Percentiles rank a stretch among this genome's conserved stretches.
These are phyloP conservation scores for Ciconia stormi DNA, from an alignment of 2,113 vertebrate genomes.

Conservation along the genomic window DNA sequence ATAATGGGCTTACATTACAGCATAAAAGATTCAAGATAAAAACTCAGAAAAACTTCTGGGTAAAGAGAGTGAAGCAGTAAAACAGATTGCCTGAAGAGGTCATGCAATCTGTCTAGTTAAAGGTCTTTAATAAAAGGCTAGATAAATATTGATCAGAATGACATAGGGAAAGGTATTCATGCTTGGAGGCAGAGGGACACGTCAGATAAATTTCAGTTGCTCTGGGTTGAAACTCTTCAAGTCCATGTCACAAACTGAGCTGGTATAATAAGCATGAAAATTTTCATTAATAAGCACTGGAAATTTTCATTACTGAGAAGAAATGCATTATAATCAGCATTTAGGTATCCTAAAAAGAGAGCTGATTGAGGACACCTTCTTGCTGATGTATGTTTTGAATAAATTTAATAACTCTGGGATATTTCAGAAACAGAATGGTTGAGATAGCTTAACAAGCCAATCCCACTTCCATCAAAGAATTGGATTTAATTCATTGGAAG, in stretches of 20 bases:
- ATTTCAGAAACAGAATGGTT: not conserved
- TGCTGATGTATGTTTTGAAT: not conserved
- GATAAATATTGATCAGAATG: constrained; percentile 21
- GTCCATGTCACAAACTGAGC: not conserved
- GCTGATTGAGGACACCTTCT: not conserved
- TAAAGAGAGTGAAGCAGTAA: not conserved
- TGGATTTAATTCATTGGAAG: not conserved
- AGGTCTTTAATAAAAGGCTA: not conserved
- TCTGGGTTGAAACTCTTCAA: not conserved
- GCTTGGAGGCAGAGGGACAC: not conserved
- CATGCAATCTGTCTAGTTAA: not conserved
- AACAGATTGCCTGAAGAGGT: not conserved
- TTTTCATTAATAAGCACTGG: not conserved
- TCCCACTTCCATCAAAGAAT: not conserved
- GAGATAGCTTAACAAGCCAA: not conserved
- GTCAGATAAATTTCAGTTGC: not conserved
- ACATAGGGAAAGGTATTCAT: not conserved
- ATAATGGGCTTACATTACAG: not conserved
- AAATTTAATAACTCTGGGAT: not conserved
- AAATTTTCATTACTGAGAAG: not conserved
- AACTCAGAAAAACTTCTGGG: not conserved
- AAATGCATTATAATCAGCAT: not conserved
- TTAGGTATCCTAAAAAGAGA: not conserved
- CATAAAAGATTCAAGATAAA: not conserved
- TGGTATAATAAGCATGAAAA: not conserved